Evolutionary conservation across 2,797 vertebrate species (phyloP).

Genomic region (Valencia hispanica): DNA sequence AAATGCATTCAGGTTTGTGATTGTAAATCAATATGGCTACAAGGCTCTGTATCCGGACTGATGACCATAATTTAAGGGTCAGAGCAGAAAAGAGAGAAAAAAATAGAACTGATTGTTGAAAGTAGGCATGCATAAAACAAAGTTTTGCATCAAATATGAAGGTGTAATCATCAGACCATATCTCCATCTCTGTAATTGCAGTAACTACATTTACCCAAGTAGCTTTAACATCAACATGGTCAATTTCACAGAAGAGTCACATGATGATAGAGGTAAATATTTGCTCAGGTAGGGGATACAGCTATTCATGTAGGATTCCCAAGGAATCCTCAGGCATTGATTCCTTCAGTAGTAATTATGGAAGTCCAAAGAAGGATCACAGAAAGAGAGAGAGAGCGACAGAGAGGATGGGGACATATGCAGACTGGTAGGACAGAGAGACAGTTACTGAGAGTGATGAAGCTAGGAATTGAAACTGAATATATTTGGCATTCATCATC

Average conservation of each 20-base stretch:
- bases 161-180: neutral
- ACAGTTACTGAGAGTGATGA: slow-evolving; percentile 24
- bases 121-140: neutral
- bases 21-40: neutral
- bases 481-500: slow-evolving; percentile 24
- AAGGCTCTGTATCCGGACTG: neutral
- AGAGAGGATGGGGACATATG: slow-evolving; percentile 12
- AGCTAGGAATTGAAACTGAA: slow-evolving; percentile 13
- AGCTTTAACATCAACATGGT: neutral
- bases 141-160: neutral
- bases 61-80: neutral
- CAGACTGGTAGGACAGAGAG: slow-evolving; percentile 43
- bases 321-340: slow-evolving; percentile 23
- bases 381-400: too few species aligned
- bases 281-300: slow-evolving; percentile 43
- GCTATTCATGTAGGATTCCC: slow-evolving; percentile 48
- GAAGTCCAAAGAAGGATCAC: slow-evolving; percentile 5
- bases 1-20: neutral
- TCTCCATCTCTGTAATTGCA: neutral
- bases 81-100: neutral
- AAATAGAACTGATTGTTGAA: neutral
- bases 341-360: slow-evolving; percentile 37
- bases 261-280: slow-evolving; percentile 61
- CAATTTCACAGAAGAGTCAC: slow-evolving; percentile 19
- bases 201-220: neutral